Evolutionary conservation across 2,797 vertebrate genomes (phyloP).

Genomic region (Anguilla megastoma): DNA sequence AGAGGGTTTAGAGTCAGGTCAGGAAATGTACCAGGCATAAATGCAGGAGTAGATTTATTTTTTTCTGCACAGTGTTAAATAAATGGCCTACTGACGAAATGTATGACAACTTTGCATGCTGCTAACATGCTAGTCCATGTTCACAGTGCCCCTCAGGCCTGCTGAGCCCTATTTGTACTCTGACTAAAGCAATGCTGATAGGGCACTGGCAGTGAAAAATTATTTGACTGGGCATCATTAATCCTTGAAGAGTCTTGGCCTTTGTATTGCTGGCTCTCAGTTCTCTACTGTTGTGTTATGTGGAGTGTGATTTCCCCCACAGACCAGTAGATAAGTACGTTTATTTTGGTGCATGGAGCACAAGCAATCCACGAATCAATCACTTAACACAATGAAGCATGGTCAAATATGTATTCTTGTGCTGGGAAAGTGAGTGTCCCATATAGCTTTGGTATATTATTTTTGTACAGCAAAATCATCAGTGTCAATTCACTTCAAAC

Average conservation of each 20-base stretch:
- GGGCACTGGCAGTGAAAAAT: conserved; percentile 23
- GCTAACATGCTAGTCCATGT: not conserved
- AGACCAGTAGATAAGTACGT: not conserved
- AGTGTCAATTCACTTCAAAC: not conserved
- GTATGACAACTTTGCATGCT: not conserved
- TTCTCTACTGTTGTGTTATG: conserved; percentile 10
- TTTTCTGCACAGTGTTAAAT: not conserved
- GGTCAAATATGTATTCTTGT: not conserved
- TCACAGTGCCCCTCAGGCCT: conserved; percentile 9
- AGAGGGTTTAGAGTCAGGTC: not conserved
- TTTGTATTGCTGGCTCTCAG: conserved; percentile 21
- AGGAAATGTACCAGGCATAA: not conserved
- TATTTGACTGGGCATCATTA: conserved; percentile 27
- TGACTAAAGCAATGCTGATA: conserved; percentile 18
- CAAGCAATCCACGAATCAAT: not conserved
- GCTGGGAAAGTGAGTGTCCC: not conserved
- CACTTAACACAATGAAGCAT: not conserved
- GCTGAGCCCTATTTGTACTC: conserved; percentile 22
- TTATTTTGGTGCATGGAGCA: not conserved
- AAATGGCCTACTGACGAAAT: not conserved
- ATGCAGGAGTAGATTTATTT: not conserved
- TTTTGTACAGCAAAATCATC: not conserved
- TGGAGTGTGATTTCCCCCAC: conserved; percentile 7
- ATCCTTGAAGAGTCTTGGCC: conserved; percentile 30
- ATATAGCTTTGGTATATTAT: not conserved